These are phyloP conservation scores for Bambusicola thoracicus DNA, from an alignment of 2,113 vertebrate species.

Conservation along the genomic window DNA sequence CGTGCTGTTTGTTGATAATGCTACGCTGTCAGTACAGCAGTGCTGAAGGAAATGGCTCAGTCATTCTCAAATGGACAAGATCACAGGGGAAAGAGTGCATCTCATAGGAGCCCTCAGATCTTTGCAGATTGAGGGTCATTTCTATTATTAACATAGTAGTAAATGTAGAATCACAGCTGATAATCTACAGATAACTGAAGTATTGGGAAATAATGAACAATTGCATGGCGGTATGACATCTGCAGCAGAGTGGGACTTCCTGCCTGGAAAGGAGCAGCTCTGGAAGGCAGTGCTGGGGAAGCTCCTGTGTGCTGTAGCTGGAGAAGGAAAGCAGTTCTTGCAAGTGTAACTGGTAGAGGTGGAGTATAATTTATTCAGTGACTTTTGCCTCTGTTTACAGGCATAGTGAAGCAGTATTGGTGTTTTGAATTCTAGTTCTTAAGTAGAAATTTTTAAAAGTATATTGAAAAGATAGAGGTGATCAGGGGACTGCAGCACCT, in stretches of 20 bases:
- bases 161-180: neutral
- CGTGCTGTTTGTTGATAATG: neutral
- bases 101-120: neutral
- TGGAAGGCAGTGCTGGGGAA: neutral
- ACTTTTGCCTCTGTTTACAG: rapidly evolving
- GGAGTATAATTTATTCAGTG: rapidly evolving
- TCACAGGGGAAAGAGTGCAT: rapidly evolving
- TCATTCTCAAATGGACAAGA: rapidly evolving
- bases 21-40: rapidly evolving
- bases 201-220: neutral
- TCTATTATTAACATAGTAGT: neutral
- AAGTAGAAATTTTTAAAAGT: neutral
- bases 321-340: neutral
- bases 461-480: neutral
- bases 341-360: neutral
- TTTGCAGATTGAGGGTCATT: neutral
- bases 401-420: rapidly evolving
- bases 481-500: too few species aligned
- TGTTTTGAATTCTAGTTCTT: neutral
- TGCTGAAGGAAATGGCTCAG: rapidly evolving
- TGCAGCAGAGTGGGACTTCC: neutral
- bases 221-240: neutral
- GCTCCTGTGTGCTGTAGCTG: neutral
- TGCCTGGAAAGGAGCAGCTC: too few species aligned
- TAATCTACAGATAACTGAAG: too few species aligned